Conservation (phyloP, 1,140 invertebrate species). For the Steinernema khuongi region DNA sequence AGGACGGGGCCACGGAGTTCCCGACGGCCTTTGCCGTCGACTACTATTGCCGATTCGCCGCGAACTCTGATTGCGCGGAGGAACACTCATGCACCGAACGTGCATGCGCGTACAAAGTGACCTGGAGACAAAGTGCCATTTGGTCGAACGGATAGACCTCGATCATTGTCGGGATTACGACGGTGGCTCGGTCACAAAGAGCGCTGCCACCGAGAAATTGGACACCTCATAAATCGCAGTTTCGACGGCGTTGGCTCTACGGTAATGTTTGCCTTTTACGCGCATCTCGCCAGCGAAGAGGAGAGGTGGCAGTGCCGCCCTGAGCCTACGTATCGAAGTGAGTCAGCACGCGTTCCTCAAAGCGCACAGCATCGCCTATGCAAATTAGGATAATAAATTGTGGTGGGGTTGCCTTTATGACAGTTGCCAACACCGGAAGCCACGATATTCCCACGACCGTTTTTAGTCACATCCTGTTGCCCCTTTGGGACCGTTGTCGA, state of each 20-base stretch:
- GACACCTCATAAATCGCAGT: neutral
- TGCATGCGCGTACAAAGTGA: neutral
- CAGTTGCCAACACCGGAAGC: neutral
- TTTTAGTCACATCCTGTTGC: neutral
- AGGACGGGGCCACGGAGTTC: neutral
- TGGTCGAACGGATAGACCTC: neutral
- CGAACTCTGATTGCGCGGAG: slow-evolving; percentile 2
- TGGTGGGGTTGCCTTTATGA: neutral
- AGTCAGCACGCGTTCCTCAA: neutral
- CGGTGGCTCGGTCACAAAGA: neutral
- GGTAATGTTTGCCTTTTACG: neutral
- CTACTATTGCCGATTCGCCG: neutral
- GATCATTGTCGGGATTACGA: neutral
- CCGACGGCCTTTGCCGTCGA: neutral
- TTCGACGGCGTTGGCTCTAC: neutral
- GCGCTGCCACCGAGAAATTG: neutral
- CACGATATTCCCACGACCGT: neutral
- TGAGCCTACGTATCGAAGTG: too few relatives aligned
- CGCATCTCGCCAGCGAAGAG: neutral
- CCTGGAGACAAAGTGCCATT: slow-evolving; percentile 4
- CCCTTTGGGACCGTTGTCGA: neutral
- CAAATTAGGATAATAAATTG: neutral
- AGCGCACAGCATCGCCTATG: neutral
- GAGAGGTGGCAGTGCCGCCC: neutral
- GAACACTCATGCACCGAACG: neutral